These are phyloP conservation scores for Mesembrinibis cayennensis DNA, from an alignment of 2,113 vertebrate genomes.

Conservation along the genomic window DNA sequence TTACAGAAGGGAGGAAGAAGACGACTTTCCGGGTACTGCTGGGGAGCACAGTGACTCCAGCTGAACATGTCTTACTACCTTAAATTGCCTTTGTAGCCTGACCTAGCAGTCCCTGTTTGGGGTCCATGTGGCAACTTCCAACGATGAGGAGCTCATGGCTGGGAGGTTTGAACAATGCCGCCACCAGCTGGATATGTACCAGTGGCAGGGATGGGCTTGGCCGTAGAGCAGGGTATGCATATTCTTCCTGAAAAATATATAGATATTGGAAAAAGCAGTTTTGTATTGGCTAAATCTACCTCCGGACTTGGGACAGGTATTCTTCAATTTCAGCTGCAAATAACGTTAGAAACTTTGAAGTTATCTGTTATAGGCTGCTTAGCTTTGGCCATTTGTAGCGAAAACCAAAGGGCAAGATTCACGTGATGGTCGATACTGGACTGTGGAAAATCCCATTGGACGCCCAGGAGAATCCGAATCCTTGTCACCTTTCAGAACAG, in stretches of 20 bases:
- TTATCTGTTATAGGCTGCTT: neutral
- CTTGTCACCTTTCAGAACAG: neutral
- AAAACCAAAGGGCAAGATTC: neutral
- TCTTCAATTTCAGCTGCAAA: neutral
- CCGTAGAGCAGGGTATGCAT: neutral
- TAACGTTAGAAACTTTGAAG: neutral
- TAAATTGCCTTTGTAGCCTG: neutral
- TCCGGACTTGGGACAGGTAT: neutral
- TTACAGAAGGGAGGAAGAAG: neutral
- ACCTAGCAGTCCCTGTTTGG: neutral
- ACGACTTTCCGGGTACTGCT: neutral
- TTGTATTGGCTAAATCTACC: neutral
- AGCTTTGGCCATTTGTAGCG: neutral
- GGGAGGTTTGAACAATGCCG: constrained; percentile 25
- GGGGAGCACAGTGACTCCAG: neutral
- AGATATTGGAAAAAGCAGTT: neutral
- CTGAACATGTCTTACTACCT: neutral
- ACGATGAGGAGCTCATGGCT: neutral
- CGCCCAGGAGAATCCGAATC: neutral
- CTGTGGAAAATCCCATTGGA: neutral
- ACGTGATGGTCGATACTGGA: neutral
- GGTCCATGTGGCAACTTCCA: neutral
- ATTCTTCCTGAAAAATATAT: neutral
- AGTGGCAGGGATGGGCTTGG: neutral
- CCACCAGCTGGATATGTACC: neutral